Conservation (phyloP, 2,797 vertebrate genomes). For the Acipenser ruthenus region DNA sequence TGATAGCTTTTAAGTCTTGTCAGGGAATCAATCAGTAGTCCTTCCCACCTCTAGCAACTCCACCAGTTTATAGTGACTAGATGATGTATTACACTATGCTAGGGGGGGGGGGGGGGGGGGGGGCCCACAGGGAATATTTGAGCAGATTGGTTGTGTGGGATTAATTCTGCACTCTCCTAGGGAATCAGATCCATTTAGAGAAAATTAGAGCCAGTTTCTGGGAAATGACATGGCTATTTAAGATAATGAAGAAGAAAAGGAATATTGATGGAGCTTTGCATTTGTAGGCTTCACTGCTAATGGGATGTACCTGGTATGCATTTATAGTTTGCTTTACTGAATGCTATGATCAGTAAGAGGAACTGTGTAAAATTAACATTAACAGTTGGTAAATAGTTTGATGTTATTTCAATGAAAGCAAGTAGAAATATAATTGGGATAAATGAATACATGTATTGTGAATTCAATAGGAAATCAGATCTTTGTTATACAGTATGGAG, state of each 20-base stretch:
- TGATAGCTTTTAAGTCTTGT: slow-evolving; percentile 18
- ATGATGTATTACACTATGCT: background rate
- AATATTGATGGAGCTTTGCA: too few species aligned
- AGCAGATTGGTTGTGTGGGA: slow-evolving; percentile 17
- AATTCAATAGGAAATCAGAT: too few species aligned
- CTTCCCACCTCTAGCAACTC: background rate
- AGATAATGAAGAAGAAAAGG: background rate
- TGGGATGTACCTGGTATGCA: too few species aligned
- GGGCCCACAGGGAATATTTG: slow-evolving; percentile 1
- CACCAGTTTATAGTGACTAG: background rate
- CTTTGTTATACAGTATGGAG: too few species aligned
- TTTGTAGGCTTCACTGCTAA: too few species aligned
- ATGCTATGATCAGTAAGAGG: too few species aligned
- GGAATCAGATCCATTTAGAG: slow-evolving; percentile 14
- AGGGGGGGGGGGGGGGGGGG: background rate
- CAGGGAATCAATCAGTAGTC: slow-evolving; percentile 9
- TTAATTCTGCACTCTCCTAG: slow-evolving; percentile 11
- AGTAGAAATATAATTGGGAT: too few species aligned
- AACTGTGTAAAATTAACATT: too few species aligned
- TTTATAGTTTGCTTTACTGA: too few species aligned
- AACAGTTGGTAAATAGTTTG: too few species aligned
- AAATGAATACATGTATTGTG: too few species aligned
- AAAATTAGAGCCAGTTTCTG: slow-evolving; percentile 14
- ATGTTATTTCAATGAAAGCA: too few species aligned
- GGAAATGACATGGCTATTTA: slow-evolving; percentile 10